Conservation (phyloP, 2,888 invertebrate species). For the Agrilus mali region DNA sequence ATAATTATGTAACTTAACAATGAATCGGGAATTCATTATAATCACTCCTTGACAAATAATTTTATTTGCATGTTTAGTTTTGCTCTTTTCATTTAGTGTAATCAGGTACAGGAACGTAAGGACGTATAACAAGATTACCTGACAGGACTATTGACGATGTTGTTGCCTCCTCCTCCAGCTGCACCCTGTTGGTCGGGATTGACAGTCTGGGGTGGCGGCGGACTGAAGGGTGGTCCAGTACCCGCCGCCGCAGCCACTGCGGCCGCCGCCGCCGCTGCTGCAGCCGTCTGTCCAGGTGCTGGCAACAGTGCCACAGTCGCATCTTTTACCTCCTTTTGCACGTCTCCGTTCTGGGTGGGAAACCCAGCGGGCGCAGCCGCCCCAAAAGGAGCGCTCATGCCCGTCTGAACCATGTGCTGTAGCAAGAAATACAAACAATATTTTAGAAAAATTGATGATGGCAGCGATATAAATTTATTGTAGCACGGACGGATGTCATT, state of each 20-base stretch:
- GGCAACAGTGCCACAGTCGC: conserved; percentile 36
- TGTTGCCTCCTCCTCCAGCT: conserved; percentile 27
- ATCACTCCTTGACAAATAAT: no score
- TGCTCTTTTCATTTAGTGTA: no score
- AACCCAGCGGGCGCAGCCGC: conserved; percentile 50
- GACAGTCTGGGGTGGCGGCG: conserved; percentile 31
- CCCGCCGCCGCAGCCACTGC: conserved; percentile 34
- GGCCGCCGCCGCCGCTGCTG: conserved; percentile 33
- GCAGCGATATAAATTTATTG: no score
- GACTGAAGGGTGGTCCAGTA: conserved; percentile 31
- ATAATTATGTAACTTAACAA: no score
- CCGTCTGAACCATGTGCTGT: conserved; percentile 91
- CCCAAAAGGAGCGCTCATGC: conserved; percentile 64
- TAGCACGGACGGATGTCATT: no score
- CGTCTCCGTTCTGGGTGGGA: conserved; percentile 36
- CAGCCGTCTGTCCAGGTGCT: conserved; percentile 35
- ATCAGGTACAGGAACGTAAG: no score
- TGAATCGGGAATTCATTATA: no score
- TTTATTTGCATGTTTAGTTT: no score
- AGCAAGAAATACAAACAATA: conserved; percentile 39
- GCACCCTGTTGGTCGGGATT: conserved; percentile 28
- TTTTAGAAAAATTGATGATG: no score
- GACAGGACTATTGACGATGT: conserved; percentile 33
- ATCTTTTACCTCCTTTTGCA: conserved; percentile 29
- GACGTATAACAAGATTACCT: conserved; percentile 17